Percentiles rank a stretch among this genome's conserved stretches.
Conservation (phyloP, 2,888 invertebrate species). For the Bimastos eiseni region DNA sequence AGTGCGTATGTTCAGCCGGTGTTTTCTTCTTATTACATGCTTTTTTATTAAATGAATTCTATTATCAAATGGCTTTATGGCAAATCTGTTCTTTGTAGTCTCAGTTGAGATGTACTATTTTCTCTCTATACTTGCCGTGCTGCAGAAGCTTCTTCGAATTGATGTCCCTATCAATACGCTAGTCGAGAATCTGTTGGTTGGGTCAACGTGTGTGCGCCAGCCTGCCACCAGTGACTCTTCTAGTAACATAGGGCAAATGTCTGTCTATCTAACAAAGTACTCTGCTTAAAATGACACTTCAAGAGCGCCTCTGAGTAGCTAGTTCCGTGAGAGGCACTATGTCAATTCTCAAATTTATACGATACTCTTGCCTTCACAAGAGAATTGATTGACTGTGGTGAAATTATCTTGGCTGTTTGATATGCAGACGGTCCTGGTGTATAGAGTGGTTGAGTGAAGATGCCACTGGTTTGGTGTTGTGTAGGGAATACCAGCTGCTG, state of each 20-base stretch:
- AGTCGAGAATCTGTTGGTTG: too few species aligned
- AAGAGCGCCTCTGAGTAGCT: too few species aligned
- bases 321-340: too few species aligned
- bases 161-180: too few species aligned
- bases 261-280: too few species aligned
- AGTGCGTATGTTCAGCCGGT: slow-evolving; percentile 62
- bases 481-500: not conserved
- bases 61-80: not conserved
- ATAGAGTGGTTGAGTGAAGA: not conserved
- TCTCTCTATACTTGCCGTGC: too few species aligned
- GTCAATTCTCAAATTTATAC: too few species aligned
- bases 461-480: not conserved
- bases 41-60: not conserved
- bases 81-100: not conserved
- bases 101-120: not conserved
- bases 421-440: not conserved
- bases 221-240: too few species aligned
- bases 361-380: not conserved
- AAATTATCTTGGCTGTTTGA: not conserved
- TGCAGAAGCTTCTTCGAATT: too few species aligned
- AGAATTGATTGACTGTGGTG: not conserved
- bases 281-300: too few species aligned
- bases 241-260: too few species aligned
- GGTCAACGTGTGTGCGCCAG: too few species aligned
- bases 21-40: not conserved